Base-by-base conservation (phyloP, 2,888 invertebrate species). In the Caprella mutica region DNA sequence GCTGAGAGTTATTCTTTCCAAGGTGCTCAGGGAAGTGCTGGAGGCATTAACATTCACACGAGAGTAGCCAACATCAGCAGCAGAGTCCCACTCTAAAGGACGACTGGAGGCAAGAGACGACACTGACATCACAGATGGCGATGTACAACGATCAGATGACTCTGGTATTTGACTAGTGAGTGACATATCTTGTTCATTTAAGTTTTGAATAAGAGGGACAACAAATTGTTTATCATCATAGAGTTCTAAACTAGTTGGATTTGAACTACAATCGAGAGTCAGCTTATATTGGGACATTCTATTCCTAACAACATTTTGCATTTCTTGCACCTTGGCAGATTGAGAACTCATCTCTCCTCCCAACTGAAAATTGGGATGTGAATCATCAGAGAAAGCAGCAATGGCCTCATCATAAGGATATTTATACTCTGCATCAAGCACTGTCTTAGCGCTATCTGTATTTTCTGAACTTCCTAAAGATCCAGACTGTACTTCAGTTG, bases 21-120 rank as follows among this genome's bases (percentile, higher is more conserved):
- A 72, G 2, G 81, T 81, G 67, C 81, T 80, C 17, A 81, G 70
- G 3, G 64, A 64, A 19, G 58, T 44, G 9, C 54, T 65, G 17
- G 66, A 64, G 29, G 44, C 52, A n/a, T 48, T 56, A 19, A 46
- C 43, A 17, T 50, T 27, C 2, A 19, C 50, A 14, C 59, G 57
- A 39, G 50, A 29, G 71, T 88, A 89, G 0, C 89, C 89, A 43
- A 89, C 85, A 74, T 89, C 89, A 0, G 85, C 89, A 24, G 87
- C 80, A 35, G 85, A 87, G 70, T 89, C 89, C 89, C 89, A 89
- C 74, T 89, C 89, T 2, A 89, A 73, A 64, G 83, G 84, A 52
- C 82, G 79, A 68, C 81, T 82, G 1, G 85, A 84, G 52, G 84
- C 80, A 0, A 83, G 73, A 69, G 84, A 84, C 64, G 86, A 86